Conservation (phyloP, 1,140 invertebrate genomes). For the Danaus melanippus region DNA sequence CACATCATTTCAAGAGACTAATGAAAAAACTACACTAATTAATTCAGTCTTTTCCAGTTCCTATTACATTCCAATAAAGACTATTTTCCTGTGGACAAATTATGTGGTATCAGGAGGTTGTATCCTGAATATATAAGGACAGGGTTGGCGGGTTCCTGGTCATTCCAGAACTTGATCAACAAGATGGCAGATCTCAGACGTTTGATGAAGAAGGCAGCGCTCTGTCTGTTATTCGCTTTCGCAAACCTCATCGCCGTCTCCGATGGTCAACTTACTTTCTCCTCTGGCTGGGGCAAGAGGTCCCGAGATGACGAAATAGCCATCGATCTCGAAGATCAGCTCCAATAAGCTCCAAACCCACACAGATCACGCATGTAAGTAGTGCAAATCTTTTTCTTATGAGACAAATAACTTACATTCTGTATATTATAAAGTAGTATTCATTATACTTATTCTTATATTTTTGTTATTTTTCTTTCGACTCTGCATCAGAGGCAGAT, state of each 20-base stretch:
- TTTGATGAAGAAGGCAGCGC: conserved; percentile 21
- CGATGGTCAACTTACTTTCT: conserved; percentile 32
- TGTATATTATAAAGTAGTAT: no score
- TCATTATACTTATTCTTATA: no score
- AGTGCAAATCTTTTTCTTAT: no score
- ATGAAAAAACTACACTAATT: no score
- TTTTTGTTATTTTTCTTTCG: no score
- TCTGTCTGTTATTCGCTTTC: conserved; percentile 24
- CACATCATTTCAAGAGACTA: not conserved
- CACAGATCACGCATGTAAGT: no score
- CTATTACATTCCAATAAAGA: not conserved
- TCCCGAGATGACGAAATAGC: conserved; percentile 29
- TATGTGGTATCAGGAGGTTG: not conserved
- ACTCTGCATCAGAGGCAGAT: no score
- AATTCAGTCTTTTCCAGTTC: no score
- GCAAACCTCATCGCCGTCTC: conserved; percentile 27
- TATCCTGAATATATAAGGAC: conserved; percentile 18
- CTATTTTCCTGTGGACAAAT: not conserved
- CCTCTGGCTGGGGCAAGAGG: conserved; percentile 33
- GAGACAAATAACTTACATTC: no score
- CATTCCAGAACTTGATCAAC: conserved; percentile 10
- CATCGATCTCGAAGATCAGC: conserved; percentile 29
- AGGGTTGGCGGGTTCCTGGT: not conserved
- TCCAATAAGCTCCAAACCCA: conserved; percentile 11
- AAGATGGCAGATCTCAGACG: conserved; percentile 27